Percentiles rank a stretch among this genome's conserved stretches.
These are phyloP conservation scores for Drosophila mercatorum DNA, from an alignment of 2,888 invertebrate genomes.

Conservation along the genomic window DNA sequence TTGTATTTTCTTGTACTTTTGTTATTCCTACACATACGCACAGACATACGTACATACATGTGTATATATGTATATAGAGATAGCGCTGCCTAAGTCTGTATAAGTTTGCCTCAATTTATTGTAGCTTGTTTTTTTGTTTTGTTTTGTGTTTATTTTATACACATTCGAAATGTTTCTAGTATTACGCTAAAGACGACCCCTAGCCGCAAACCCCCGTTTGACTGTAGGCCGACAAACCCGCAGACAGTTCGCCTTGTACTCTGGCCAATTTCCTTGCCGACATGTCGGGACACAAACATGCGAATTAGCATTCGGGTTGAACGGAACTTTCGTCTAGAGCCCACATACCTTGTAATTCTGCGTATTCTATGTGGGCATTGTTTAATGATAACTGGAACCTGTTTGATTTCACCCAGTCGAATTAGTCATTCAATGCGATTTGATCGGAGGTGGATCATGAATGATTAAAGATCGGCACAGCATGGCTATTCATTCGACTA, in stretches of 20 bases:
- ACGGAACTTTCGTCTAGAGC: conserved; percentile 31
- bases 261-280: conserved; percentile 74
- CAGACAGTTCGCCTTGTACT: conserved; percentile 52
- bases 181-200: conserved; percentile 42
- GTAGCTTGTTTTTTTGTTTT: conserved; percentile 50
- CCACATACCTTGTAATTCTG: conserved; percentile 12
- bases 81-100: conserved; percentile 23
- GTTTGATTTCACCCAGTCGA: conserved; percentile 18
- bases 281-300: conserved; percentile 67
- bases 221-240: conserved; percentile 53
- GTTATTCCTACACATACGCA: conserved; percentile 51
- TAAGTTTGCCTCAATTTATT: conserved; percentile 75
- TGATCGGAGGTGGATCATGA: neutral
- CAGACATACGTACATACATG: conserved; percentile 18
- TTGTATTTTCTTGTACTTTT: conserved; percentile 77
- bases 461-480: conserved; percentile 12
- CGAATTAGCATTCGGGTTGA: conserved; percentile 53
- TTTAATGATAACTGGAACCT: conserved; percentile 22
- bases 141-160: conserved; percentile 73
- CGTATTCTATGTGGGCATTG: conserved; percentile 12
- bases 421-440: conserved; percentile 28
- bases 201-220: neutral
- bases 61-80: neutral
- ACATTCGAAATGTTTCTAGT: conserved; percentile 58
- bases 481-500: conserved; percentile 49